Evolutionary conservation across 2,113 vertebrate genomes (phyloP).

Genomic region (Sinocyclocheilus rhinocerous): DNA sequence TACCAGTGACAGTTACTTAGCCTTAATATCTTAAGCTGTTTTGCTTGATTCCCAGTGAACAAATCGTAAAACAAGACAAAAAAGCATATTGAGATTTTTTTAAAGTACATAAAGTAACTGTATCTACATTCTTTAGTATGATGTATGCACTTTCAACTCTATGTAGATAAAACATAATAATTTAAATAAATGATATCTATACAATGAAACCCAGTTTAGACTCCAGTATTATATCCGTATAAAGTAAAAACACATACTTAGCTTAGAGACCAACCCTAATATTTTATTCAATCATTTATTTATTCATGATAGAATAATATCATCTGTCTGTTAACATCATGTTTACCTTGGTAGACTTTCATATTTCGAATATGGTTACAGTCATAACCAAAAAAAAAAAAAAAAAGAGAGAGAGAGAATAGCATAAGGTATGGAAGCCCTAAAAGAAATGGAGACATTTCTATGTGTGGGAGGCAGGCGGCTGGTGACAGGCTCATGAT

Average conservation of each 20-base stretch:
- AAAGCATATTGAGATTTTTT: background rate
- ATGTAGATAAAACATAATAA: background rate
- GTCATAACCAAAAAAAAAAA: background rate
- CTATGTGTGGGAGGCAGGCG: slow-evolving; percentile 29
- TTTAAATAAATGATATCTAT: background rate
- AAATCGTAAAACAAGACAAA: background rate
- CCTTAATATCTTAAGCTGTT: background rate
- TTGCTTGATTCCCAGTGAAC: background rate
- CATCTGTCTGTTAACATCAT: background rate
- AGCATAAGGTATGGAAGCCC: too few relatives aligned
- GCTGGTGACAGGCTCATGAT: slow-evolving; percentile 66
- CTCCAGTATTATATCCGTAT: background rate
- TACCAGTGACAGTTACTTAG: background rate
- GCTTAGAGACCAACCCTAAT: background rate
- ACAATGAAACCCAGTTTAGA: background rate
- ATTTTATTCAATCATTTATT: slow-evolving; percentile 1
- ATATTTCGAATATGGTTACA: slow-evolving; percentile 19
- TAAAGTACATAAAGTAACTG: background rate
- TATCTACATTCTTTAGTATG: background rate
- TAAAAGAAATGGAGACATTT: slow-evolving; percentile 39
- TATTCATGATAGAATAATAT: slow-evolving; percentile 24
- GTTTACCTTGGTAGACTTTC: slow-evolving; percentile 8
- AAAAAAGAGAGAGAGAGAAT: too few relatives aligned
- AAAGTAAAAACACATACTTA: background rate
- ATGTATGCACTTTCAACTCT: background rate